Evolutionary conservation across 1,140 invertebrate genomes (phyloP).

Genomic region (Bombus balteatus): DNA sequence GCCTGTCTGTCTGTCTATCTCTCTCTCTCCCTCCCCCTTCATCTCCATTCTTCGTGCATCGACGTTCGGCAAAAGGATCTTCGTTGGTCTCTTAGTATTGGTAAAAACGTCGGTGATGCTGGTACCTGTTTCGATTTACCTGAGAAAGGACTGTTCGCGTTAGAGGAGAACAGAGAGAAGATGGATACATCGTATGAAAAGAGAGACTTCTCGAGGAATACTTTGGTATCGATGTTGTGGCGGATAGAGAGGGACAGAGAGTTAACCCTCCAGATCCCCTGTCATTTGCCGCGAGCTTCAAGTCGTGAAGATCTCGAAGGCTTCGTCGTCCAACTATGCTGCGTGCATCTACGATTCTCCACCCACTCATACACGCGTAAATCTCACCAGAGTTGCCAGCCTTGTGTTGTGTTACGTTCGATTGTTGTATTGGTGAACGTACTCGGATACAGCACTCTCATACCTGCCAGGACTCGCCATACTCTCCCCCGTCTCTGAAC

Average conservation of each 20-base stretch:
- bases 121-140: conserved; percentile 70
- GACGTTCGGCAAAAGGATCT: conserved; percentile 23
- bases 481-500: conserved; percentile 6
- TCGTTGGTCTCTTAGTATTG: neutral
- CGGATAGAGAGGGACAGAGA: conserved; percentile 29
- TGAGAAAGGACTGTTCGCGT: conserved; percentile 43
- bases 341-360: conserved; percentile 44
- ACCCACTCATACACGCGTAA: conserved; percentile 63
- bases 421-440: neutral
- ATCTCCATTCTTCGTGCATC: neutral
- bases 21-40: too few species aligned
- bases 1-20: neutral
- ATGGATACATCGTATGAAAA: conserved; percentile 14
- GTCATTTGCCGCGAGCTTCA: conserved; percentile 60
- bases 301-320: conserved; percentile 44
- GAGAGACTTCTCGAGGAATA: conserved; percentile 23
- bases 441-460: conserved; percentile 24
- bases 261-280: conserved; percentile 52
- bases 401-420: neutral
- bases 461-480: conserved; percentile 40
- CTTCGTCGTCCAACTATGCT: conserved; percentile 41
- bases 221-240: neutral
- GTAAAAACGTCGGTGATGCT: conserved; percentile 34
- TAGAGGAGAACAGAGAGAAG: conserved; percentile 29
- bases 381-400: neutral